These are phyloP conservation scores for Dexiosoma caninum DNA, from an alignment of 2,888 invertebrate genomes.

Conservation along the genomic window DNA sequence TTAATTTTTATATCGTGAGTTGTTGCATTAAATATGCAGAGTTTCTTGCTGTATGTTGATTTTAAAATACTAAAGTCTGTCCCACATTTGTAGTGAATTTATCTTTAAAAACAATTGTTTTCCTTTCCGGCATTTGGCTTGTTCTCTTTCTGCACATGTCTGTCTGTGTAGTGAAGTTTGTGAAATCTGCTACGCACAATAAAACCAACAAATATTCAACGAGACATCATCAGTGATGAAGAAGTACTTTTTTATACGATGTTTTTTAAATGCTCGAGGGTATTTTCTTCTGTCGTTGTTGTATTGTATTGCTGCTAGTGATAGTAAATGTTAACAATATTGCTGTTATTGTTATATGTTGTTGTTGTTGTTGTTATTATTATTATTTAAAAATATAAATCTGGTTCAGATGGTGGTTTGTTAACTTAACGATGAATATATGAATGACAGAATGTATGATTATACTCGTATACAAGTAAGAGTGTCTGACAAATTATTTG, in stretches of 20 bases:
- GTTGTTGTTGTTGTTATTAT: slow-evolving; percentile 15
- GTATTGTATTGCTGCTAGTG: slow-evolving; percentile 6
- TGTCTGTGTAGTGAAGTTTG: slow-evolving; percentile 9
- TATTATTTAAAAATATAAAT: slow-evolving; percentile 27
- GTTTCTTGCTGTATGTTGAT: neutral
- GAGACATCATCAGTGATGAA: slow-evolving; percentile 29
- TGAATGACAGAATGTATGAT: neutral
- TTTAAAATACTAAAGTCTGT: slow-evolving; percentile 17
- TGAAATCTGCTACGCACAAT: slow-evolving; percentile 16
- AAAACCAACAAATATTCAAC: slow-evolving; percentile 5
- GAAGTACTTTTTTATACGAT: slow-evolving; percentile 22
- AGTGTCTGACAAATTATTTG: neutral
- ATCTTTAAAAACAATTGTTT: slow-evolving; percentile 29
- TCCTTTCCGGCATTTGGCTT: neutral
- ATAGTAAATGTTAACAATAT: neutral
- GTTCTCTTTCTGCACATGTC: neutral
- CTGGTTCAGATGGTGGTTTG: slow-evolving; percentile 32
- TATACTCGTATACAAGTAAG: too few species aligned
- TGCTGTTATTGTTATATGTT: slow-evolving; percentile 13
- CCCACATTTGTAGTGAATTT: slow-evolving; percentile 25
- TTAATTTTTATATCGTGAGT: too few species aligned
- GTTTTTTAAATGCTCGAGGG: slow-evolving; percentile 32
- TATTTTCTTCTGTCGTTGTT: slow-evolving; percentile 3
- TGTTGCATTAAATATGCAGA: neutral
- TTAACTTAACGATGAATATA: slow-evolving; percentile 10